Evolutionary conservation across 1,140 invertebrate genomes (phyloP).

Genomic region (Camponotus vicinus): DNA sequence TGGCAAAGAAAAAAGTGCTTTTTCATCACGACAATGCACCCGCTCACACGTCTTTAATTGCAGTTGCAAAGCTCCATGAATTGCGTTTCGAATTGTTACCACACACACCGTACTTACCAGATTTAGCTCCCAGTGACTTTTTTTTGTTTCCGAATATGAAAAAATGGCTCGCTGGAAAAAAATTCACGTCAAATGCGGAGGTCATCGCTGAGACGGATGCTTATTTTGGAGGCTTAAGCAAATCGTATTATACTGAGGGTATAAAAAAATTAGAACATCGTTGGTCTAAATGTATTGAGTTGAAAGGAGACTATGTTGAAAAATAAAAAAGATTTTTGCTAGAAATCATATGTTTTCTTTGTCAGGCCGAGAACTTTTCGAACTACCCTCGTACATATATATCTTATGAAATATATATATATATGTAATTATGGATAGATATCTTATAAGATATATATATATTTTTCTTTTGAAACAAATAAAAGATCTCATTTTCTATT

Average conservation of each 20-base stretch:
- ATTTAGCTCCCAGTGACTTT: background rate
- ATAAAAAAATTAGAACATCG: background rate
- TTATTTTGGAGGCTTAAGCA: background rate
- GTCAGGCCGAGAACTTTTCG: background rate
- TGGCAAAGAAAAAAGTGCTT: constrained; percentile 22
- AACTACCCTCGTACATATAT: background rate
- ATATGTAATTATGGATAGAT: no score
- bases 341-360: background rate
- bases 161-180: background rate
- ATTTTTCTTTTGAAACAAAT: no score
- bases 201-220: constrained; percentile 29
- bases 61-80: background rate
- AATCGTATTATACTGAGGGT: background rate
- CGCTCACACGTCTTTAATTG: constrained; percentile 1
- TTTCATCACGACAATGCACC: constrained; percentile 14
- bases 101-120: background rate
- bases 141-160: background rate
- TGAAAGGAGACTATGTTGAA: no score
- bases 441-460: no score
- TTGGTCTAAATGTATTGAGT: background rate
- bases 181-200: background rate
- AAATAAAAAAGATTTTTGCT: background rate
- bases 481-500: no score
- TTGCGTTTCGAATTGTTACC: background rate
- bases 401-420: no score